A percentile compares a stretch with the other conserved stretches of the same genome.
phyloP scores from a whole-genome alignment of 2,113 vertebrate species.

The Varanus salvator region DNA sequence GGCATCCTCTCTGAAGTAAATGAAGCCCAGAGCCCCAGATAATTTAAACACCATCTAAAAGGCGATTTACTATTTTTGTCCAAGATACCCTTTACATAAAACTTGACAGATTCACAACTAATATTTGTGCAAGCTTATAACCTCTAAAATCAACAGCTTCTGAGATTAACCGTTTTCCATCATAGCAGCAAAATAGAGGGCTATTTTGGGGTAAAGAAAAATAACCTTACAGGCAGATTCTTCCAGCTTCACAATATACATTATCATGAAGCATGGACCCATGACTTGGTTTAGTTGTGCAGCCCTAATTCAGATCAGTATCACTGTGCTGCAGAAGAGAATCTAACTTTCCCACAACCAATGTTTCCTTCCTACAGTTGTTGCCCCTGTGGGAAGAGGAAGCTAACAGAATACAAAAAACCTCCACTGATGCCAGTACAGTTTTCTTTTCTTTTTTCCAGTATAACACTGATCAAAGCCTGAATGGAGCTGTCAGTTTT shows the following conservation, averaged over 20 bases:
- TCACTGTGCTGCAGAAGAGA: too few species aligned
- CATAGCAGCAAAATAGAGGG: not conserved
- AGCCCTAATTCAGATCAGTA: too few species aligned
- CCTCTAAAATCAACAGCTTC: not conserved
- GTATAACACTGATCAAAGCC: not conserved
- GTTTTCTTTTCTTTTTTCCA: not conserved
- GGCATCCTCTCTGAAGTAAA: not conserved
- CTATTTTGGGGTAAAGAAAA: not conserved
- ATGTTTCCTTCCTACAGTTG: too few species aligned
- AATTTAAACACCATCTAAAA: not conserved
- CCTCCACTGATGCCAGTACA: too few species aligned
- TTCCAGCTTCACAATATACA: not conserved
- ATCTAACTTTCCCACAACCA: too few species aligned
- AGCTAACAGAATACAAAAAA: too few species aligned
- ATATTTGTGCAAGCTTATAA: not conserved
- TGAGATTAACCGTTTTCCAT: not conserved
- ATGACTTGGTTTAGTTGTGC: too few species aligned
- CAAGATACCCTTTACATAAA: conserved; percentile 11
- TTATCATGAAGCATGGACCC: too few species aligned
- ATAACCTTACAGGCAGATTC: not conserved
- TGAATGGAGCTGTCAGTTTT: not conserved
- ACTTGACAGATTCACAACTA: not conserved
- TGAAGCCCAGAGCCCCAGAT: not conserved
- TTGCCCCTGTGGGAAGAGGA: too few species aligned
- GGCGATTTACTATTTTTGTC: not conserved